These are phyloP conservation scores for Alectoris magna DNA, from an alignment of 2,797 vertebrate species.

Conservation along the genomic window DNA sequence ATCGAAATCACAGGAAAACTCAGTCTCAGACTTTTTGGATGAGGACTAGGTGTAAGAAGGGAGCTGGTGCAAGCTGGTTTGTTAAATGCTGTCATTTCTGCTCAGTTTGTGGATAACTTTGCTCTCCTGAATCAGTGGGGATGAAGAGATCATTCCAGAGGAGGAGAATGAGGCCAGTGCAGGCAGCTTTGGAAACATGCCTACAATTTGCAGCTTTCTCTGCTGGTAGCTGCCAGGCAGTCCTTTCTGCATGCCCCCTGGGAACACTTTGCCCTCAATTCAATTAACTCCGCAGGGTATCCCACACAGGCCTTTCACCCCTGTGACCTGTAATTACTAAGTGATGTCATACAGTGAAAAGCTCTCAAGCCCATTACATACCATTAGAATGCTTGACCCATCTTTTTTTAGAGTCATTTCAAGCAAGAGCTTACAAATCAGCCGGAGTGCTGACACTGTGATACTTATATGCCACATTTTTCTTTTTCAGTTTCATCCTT, in stretches of 20 bases:
- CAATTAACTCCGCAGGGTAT: neutral
- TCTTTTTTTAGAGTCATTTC: neutral
- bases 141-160: neutral
- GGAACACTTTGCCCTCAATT: neutral
- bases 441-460: neutral
- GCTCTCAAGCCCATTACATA: neutral
- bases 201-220: neutral
- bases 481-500: conserved; percentile 81
- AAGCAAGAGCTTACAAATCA: neutral
- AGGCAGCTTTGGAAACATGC: neutral
- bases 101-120: neutral
- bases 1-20: neutral
- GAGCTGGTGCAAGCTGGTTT: neutral
- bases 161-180: neutral
- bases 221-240: neutral
- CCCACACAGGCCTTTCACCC: neutral
- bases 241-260: neutral
- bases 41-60: neutral
- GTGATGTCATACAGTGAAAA: neutral
- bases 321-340: neutral
- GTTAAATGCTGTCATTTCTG: neutral
- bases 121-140: neutral
- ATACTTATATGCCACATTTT: conserved; percentile 3
- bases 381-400: neutral
- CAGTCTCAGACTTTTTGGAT: neutral